Evolutionary conservation across 2,888 invertebrate genomes (phyloP), one percentile per base, ranked within the genome.

Genomic region (Tetragnatha montana): DNA sequence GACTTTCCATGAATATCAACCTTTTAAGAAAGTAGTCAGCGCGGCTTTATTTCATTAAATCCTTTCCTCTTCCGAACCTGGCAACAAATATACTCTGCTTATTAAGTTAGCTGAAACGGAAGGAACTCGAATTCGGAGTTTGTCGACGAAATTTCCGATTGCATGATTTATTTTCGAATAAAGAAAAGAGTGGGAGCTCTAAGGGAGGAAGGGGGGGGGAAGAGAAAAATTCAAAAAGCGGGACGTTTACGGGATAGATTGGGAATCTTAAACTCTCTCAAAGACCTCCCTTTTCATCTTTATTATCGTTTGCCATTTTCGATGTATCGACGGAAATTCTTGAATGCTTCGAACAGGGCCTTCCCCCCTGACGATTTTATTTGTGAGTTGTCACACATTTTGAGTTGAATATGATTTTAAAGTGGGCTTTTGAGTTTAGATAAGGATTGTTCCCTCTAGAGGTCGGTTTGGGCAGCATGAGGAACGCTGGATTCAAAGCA

Each of bases 111-210:
- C 4, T 7, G 12, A 17, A 60, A 60, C 12, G 60, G 12, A 35
- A 17, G 60, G 60, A 60, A 60, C 60, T 60, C 17, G 17, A 60
- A 60, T 60, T 60, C 17, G 17, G 12, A 60, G 60, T 60, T 60
- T 60, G 60, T 60, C 60, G 60, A 60, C 60, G 60, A 60, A 60
- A 60, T 60, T 60, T 60, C 60, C 60, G 60, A 60, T 60, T 60
- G 60, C 60, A 60, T 60, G 60, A 60, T 60, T 60, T 60, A 60
- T 60, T 60, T 60, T 12, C 8, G 60, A 10, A 12, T 60, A 4
- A 17, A 60, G 60, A 17, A 60, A 60, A 60, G 60, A 60, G 17
- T 8, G 60, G 60, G 10, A 10, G 8, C 60, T 60, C 35, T 35
- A 4, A 35, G 1, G 35, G 35, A 35, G 35, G 35, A 35, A 35